phyloP scores from a whole-genome alignment of 2,888 invertebrate genomes.

The Lithophane semibrunnea region DNA sequence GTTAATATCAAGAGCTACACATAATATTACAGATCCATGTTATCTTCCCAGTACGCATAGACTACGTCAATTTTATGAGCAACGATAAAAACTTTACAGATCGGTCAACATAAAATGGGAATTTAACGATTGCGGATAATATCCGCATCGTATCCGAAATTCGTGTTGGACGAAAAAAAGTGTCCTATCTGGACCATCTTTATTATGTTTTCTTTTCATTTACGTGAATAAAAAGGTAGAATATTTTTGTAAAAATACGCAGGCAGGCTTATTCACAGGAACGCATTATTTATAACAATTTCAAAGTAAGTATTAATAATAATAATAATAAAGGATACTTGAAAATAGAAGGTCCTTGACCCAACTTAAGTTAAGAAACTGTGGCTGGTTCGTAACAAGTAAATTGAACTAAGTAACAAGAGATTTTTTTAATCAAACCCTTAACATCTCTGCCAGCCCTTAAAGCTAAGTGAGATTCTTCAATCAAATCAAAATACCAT shows the following conservation, averaged over 20 bases:
- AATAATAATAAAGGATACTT: background rate
- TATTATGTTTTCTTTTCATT: constrained; percentile 28
- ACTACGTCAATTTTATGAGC: constrained; percentile 55
- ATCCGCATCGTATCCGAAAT: constrained; percentile 48
- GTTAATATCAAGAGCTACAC: background rate
- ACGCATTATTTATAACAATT: background rate
- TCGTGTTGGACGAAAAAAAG: constrained; percentile 33
- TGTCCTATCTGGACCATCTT: background rate
- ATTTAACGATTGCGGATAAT: constrained; percentile 63
- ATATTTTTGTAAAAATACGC: background rate
- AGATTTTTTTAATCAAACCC: constrained; percentile 8
- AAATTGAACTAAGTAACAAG: background rate
- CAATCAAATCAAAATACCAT: constrained; percentile 24
- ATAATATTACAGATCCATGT: constrained; percentile 20
- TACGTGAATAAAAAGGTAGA: background rate
- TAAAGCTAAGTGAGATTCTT: constrained; percentile 11
- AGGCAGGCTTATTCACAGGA: too few relatives aligned
- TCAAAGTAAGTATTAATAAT: background rate
- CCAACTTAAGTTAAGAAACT: background rate
- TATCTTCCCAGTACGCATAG: constrained; percentile 18
- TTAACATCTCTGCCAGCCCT: constrained; percentile 1
- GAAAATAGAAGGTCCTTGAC: background rate
- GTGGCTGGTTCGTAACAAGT: background rate
- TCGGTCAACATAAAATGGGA: constrained; percentile 65
- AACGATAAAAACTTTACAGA: constrained; percentile 66